phyloP scores from a whole-genome alignment of 2,797 vertebrate genomes.

The Cossypha niveicapilla region DNA sequence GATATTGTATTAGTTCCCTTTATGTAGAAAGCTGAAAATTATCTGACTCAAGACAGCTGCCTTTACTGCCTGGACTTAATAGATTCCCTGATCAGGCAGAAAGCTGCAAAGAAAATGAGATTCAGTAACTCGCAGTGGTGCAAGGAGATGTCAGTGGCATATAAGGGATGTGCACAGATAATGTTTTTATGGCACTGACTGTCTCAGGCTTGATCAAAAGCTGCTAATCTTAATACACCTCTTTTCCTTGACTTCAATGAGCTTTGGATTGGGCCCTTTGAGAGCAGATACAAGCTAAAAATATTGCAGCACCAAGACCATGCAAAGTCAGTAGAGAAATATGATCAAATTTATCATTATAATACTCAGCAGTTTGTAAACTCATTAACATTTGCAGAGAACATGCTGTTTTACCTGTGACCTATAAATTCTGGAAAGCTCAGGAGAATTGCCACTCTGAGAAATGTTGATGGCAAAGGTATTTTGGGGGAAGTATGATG shows the following conservation, averaged over 20 bases:
- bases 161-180: background rate
- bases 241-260: constrained; percentile 34
- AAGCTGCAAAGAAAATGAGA: constrained; percentile 8
- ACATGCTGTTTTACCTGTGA: constrained; percentile 49
- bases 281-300: constrained; percentile 24
- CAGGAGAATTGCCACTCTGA: background rate
- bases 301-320: background rate
- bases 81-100: constrained; percentile 25
- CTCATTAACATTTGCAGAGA: constrained; percentile 59
- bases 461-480: constrained; percentile 3
- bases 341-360: constrained; percentile 34
- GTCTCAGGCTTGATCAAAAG: constrained; percentile 36
- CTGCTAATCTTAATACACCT: constrained; percentile 12
- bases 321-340: constrained; percentile 13
- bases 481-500: background rate
- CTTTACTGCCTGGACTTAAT: constrained; percentile 8
- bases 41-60: constrained; percentile 25
- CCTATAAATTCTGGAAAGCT: constrained; percentile 44
- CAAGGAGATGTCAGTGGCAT: background rate
- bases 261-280: constrained; percentile 14
- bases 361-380: constrained; percentile 60
- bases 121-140: background rate
- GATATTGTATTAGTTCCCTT: background rate
- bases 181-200: constrained; percentile 8
- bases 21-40: constrained; percentile 25